These are phyloP conservation scores for Pithys albifrons DNA, from an alignment of 2,113 vertebrate species.

Conservation along the genomic window DNA sequence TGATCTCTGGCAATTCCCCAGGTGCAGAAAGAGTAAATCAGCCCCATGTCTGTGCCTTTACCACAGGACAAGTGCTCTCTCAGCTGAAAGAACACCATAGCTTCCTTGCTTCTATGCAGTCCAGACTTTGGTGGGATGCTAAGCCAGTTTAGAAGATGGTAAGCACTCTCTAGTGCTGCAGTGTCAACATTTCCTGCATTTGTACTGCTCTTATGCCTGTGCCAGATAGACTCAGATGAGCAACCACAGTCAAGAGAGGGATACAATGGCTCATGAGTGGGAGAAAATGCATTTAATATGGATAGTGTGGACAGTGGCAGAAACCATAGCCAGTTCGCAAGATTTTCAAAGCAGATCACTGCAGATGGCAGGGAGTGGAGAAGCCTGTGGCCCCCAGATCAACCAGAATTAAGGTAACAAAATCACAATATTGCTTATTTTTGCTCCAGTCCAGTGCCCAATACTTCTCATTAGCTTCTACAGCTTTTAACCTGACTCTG, in stretches of 20 bases:
- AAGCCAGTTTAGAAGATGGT: not conserved
- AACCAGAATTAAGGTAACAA: not conserved
- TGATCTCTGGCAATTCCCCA: not conserved
- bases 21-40: not conserved
- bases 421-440: not conserved
- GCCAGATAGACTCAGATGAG: not conserved
- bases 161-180: not conserved
- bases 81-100: not conserved
- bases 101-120: not conserved
- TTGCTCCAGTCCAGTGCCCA: not conserved
- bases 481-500: not conserved
- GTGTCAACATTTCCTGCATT: not conserved
- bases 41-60: not conserved
- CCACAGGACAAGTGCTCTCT: not conserved
- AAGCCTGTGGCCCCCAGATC: not conserved
- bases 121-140: not conserved
- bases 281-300: not conserved
- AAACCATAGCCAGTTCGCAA: not conserved
- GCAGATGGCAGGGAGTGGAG: not conserved
- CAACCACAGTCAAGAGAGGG: not conserved
- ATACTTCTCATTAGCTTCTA: not conserved
- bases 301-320: not conserved
- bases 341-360: too few relatives aligned
- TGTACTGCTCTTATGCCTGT: not conserved
- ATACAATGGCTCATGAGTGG: not conserved